A percentile compares a stretch with the other conserved stretches of the same genome.
These are phyloP conservation scores for Drosophila nigrodunni DNA, from an alignment of 1,140 invertebrate genomes.

Conservation along the genomic window DNA sequence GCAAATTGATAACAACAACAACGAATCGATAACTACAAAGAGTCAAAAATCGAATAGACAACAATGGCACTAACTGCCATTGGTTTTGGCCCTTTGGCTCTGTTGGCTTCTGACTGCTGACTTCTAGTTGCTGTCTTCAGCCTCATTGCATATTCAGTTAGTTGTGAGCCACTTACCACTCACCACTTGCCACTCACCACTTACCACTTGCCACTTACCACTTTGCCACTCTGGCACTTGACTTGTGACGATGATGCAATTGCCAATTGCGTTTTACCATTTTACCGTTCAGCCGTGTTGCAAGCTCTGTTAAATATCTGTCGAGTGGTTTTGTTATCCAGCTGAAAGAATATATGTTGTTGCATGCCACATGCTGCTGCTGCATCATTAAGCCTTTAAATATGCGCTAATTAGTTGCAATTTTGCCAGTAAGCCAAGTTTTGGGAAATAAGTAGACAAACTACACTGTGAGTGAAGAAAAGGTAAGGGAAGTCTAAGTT, in stretches of 20 bases:
- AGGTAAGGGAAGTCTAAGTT: no score
- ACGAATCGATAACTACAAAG: neutral
- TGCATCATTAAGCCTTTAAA: constrained; percentile 27
- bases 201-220: constrained; percentile 20
- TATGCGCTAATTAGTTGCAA: constrained; percentile 66
- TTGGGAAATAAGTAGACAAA: neutral
- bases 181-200: constrained; percentile 25
- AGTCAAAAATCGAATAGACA: neutral
- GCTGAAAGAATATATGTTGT: constrained; percentile 33
- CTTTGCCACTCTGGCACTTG: constrained; percentile 14
- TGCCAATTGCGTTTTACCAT: constrained; percentile 9
- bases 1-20: constrained; percentile 2
- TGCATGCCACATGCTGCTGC: neutral
- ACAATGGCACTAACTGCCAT: constrained; percentile 1
- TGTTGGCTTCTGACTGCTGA: neutral
- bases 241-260: constrained; percentile 19
- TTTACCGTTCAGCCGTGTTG: constrained; percentile 4
- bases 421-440: constrained; percentile 51
- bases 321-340: constrained; percentile 30
- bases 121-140: constrained; percentile 33
- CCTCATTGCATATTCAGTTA: constrained; percentile 78
- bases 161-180: constrained; percentile 34
- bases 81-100: constrained; percentile 34
- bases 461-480: no score
- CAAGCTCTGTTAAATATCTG: constrained; percentile 2